Evolutionary conservation across 2,113 vertebrate species (phyloP), one percentile per base, ranked within the genome.

Genomic region (Brachirus orientalis): DNA sequence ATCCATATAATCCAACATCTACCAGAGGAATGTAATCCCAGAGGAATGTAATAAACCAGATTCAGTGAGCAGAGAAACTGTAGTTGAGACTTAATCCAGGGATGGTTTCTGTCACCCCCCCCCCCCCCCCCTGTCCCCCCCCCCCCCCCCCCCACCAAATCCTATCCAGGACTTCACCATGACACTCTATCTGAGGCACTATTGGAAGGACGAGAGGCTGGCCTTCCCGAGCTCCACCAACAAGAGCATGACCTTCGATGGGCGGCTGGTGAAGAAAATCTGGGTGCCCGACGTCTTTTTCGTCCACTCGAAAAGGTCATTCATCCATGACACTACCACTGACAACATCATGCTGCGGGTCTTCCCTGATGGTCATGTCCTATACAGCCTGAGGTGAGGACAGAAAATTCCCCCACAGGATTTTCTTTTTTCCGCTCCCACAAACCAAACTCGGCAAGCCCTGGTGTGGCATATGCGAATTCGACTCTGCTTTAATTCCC

Each of bases 231-330:
- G 97, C 81, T 75, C 89, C 85, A 97, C 90, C 67, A 98, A 99
- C 82, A 97, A 96, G 79, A 99, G 97, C 89, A 97, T 97, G 96
- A 99, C 97, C 19, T 99, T 99, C 0, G 97, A 99, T 0, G 94
- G 97, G 1, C 92, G 97, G 10, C 88, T 99, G 48, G 95, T 98
- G 68, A 97, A 97, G 85, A 97, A 96, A 86, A 99, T 99, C 86
- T 99, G 97, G 97, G 96, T 97, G 5, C 97, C 97, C 0, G 97
- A 98, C 0, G 95, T 99, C 63, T 99, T 99, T 83, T 99, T 99
- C 0, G 97, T 99, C 72, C 97, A 99, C 83, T 99, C 97, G 47
- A 99, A 83, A 84, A 92, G 96, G 63, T 99, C 97, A 0, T 98
- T 98, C 78, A 98, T 92, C 75, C 97, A 99, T 0, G 96, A 96